Evolutionary conservation across 2,113 vertebrate species (phyloP), one percentile per base, ranked within the genome.

Genomic region (Centropus unirufus): DNA sequence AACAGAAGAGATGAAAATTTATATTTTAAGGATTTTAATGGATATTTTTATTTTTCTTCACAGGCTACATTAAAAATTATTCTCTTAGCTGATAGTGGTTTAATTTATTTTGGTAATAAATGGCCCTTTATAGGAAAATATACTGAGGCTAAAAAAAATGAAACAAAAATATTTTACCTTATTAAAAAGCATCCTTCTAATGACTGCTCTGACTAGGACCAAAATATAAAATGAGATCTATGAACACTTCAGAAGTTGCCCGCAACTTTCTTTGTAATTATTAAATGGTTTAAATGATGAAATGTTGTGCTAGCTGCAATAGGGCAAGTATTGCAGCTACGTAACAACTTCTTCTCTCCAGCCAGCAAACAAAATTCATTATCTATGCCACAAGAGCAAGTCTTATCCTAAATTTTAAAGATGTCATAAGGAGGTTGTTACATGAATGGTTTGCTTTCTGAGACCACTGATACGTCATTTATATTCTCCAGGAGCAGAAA

Each of bases 351-450:
- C 83, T 95, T 62, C 39, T 88, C 55, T 79, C 0, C 5, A 96
- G 74, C 15, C 30, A 78, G 44, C 79, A 97, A 95, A 83, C 49
- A 81, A 66, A 92, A 92, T 57, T 78, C 23, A 73, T 95, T 93
- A 89, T 77, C 64, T 83, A 90, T 23, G 47, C 34, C 69, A 54
- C 40, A 47, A 92, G 70, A 90, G 55, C 70, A 96, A 92, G 80
- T 23, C 13, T 58, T 80, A 96, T 90, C 68, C 87, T 84, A 83
- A 75, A 89, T 93, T 97, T 95, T 95, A 80, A 90, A 95, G 97
- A 93, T 76, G 75, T 51, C 3, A 3, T 67, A 67, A 69, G 64
- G 51, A 36, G 70, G 85, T 94, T 80, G 73, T 83, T 96, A 93
- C 67, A 74, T 82, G 88, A 92, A 93, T 10, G 26, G 76, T 66